Evolutionary conservation across 2,113 vertebrate genomes (phyloP).

Genomic region (Leptosomus discolor): DNA sequence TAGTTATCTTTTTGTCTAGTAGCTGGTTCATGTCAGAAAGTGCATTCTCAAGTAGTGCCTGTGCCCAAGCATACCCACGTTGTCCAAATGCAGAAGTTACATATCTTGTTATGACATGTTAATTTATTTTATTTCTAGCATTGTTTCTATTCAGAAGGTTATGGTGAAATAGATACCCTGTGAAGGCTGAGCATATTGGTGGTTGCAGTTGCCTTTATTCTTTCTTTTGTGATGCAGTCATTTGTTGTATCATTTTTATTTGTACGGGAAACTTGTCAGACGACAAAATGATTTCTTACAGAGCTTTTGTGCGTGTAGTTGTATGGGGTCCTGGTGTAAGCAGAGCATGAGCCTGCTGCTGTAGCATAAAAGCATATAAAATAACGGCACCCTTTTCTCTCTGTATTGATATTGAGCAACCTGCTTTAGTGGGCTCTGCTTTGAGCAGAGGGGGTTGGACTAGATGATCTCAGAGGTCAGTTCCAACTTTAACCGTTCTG

Average conservation of each 20-base stretch:
- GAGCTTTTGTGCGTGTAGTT: neutral
- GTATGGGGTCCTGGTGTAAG: neutral
- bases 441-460: neutral
- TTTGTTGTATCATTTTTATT: neutral
- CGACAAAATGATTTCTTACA: neutral
- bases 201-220: neutral
- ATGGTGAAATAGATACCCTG: neutral
- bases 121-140: neutral
- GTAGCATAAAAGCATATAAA: neutral
- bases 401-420: neutral
- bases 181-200: neutral
- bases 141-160: neutral
- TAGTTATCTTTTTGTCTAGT: neutral
- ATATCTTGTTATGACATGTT: neutral
- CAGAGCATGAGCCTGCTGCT: neutral
- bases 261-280: neutral
- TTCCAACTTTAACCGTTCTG: neutral
- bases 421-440: neutral
- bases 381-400: neutral
- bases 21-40: neutral
- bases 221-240: neutral
- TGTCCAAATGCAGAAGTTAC: neutral
- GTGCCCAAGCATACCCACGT: neutral
- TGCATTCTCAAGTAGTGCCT: neutral
- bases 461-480: neutral